Conservation (phyloP, 2,888 invertebrate genomes). For the Cinara cedri region DNA sequence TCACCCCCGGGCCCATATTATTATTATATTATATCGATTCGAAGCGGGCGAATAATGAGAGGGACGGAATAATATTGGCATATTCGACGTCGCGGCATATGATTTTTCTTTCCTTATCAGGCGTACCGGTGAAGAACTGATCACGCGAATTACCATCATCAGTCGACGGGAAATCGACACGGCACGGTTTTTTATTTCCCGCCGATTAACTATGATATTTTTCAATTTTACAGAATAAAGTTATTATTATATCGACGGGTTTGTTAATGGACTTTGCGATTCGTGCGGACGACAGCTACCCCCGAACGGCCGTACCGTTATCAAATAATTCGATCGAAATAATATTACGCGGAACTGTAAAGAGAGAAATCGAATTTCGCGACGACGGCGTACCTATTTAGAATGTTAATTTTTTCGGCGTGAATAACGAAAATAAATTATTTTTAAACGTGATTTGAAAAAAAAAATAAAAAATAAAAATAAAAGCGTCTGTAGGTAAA, state of each 20-base stretch:
- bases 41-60: no score
- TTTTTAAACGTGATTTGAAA: neutral
- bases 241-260: neutral
- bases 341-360: neutral
- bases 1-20: no score
- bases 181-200: no score
- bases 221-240: no score
- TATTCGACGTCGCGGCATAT: no score
- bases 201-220: no score
- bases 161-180: no score
- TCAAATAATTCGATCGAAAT: slow-evolving; percentile 35
- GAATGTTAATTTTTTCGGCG: slow-evolving; percentile 7
- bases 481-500: neutral
- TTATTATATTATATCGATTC: no score
- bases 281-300: neutral
- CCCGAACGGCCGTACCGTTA: neutral
- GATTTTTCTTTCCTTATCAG: no score
- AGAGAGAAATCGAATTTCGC: neutral
- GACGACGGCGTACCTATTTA: neutral
- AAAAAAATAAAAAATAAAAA: neutral
- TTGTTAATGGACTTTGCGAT: neutral
- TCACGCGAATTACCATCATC: no score
- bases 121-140: no score
- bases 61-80: no score
- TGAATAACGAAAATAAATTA: neutral